phyloP scores from a whole-genome alignment of 2,113 vertebrate species.

The Noturus placidus region DNA sequence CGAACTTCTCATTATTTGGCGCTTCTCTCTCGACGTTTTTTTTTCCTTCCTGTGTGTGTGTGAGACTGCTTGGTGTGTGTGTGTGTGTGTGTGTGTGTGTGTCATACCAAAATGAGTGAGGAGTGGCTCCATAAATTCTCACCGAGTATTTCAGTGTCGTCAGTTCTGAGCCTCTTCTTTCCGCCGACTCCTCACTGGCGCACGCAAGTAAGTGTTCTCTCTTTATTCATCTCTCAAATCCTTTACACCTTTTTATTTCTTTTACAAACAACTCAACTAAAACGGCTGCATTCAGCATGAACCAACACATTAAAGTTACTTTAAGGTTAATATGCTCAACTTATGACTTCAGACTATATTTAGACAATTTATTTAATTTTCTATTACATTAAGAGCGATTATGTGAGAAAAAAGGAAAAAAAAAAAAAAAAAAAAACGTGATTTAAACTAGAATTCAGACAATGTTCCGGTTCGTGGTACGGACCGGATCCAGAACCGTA shows the following conservation, averaged over 20 bases:
- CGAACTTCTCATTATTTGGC: neutral
- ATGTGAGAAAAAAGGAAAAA: too few relatives aligned
- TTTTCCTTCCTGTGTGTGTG: neutral
- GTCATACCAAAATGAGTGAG: conserved; percentile 13
- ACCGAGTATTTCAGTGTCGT: neutral
- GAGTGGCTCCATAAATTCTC: conserved; percentile 26
- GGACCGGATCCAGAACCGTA: too few relatives aligned
- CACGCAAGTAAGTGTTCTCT: conserved; percentile 14
- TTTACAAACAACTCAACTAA: neutral
- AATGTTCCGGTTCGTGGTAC: neutral
- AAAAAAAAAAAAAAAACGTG: too few relatives aligned
- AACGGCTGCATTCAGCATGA: neutral
- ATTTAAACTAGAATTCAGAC: neutral
- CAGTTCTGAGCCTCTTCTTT: too few relatives aligned
- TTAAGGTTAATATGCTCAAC: neutral
- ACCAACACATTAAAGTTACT: neutral
- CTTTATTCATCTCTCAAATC: neutral
- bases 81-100: conserved; percentile 13
- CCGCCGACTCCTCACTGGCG: neutral
- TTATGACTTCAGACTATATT: neutral
- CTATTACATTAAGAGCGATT: neutral
- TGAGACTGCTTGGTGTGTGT: neutral
- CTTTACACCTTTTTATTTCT: neutral
- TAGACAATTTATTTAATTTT: neutral
- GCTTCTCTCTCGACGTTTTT: neutral